phyloP scores from a whole-genome alignment of 2,113 vertebrate genomes.

The Paracanthobrama guichenoti region DNA sequence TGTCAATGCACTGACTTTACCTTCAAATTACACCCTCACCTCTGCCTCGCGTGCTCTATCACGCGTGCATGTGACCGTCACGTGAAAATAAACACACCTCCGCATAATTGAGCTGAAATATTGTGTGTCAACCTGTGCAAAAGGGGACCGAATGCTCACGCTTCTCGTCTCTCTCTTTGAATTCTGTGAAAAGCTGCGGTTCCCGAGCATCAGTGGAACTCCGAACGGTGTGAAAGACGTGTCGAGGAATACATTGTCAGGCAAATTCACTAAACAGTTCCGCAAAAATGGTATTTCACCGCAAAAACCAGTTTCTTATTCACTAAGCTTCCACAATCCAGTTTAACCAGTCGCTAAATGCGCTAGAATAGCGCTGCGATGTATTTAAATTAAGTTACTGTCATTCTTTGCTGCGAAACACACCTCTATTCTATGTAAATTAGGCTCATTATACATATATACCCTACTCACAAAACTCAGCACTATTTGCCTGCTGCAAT shows the following conservation, averaged over 20 bases:
- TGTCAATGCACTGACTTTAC: constrained; percentile 56
- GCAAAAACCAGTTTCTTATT: not conserved
- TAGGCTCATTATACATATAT: not conserved
- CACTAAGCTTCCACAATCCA: not conserved
- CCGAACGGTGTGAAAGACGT: not conserved
- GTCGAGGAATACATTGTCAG: not conserved
- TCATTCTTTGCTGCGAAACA: not conserved
- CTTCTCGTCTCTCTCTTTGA: not conserved
- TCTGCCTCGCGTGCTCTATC: constrained; percentile 65
- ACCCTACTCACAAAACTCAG: not conserved
- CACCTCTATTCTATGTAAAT: constrained; percentile 16
- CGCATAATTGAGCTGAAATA: constrained; percentile 58
- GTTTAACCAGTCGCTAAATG: not conserved
- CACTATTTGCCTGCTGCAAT: not conserved
- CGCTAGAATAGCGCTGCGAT: not conserved
- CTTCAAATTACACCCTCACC: constrained; percentile 58
- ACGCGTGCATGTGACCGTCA: constrained; percentile 42
- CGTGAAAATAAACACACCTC: constrained; percentile 47
- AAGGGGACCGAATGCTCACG: constrained; percentile 45
- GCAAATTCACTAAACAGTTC: not conserved
- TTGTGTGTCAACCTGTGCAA: constrained; percentile 73
- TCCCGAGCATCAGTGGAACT: not conserved
- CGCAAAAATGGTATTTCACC: not conserved
- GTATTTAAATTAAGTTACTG: constrained; percentile 2
- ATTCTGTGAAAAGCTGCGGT: not conserved